Evolutionary conservation across 2,888 invertebrate species (phyloP), one percentile per base, ranked within the genome.

Genomic region (Pollenia angustigena): DNA sequence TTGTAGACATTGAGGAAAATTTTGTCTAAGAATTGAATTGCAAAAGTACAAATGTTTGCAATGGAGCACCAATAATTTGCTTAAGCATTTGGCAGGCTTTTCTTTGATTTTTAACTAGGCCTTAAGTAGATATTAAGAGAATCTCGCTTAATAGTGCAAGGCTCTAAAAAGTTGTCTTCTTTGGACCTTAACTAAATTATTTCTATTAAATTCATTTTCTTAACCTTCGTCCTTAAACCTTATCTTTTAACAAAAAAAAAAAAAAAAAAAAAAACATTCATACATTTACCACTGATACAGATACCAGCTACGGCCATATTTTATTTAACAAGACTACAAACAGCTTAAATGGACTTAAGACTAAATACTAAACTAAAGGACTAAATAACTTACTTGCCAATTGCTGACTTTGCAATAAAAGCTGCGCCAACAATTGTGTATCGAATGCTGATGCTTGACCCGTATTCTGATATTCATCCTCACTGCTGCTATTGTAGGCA

Each of bases 361-460:
- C 64, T 75, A 71, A 62, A 52, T 78, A 66, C 46, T 16, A 18
- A 85, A 86, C 69, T 69, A 54, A 40, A 56, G 18, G 42, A 78
- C 46, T 48, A 84, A 83, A 69, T 72, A 52, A 94, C 94, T 94
- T 91, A 95, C 95, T 94, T 91, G 95, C 94, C 92, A 94, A 94
- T 91, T 95, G 94, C 92, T 95, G 95, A 90, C 95, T 95, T 91
- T 95, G 94, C 83, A 95, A 94, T 86, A 95, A 91, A 84, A 95
- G 92, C 88, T 94, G 94, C 50, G 95, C 95, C 90, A 95, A 93
- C 88, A 95, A 94, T 90, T 95, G 94, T 89, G 95, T 95, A 90
- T 95, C 95, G 88, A 94, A 93, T 74, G 93, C 91, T 64, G 93
- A 92, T 48, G 92, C 90, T 85, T 91, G 93, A 48, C 93, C 93